A percentile compares a stretch with the other conserved stretches of the same genome.
Conservation (phyloP, 1,140 invertebrate genomes). For the Lepidostoma basale region DNA sequence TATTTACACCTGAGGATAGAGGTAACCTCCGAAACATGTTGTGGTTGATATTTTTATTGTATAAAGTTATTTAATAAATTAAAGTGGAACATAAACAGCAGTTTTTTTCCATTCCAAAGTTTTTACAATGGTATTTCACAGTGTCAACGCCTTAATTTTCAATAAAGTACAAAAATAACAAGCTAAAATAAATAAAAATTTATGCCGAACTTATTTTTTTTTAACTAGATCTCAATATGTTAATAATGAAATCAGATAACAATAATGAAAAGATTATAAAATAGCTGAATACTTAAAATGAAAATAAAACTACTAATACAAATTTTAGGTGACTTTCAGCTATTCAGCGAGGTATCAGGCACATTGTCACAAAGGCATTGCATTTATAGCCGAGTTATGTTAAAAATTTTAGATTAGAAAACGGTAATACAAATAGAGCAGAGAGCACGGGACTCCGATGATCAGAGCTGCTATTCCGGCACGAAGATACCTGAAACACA, state of each 20-base stretch:
- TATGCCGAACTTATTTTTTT: too few relatives aligned
- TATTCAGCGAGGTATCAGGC: background rate
- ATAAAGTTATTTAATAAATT: too few relatives aligned
- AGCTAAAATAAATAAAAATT: too few relatives aligned
- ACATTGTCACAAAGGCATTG: background rate
- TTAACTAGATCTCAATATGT: too few relatives aligned
- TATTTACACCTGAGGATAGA: too few relatives aligned
- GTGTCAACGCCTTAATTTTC: too few relatives aligned
- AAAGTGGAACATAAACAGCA: too few relatives aligned
- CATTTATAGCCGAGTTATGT: background rate
- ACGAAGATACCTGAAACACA: slow-evolving; percentile 24
- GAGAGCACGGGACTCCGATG: slow-evolving; percentile 3
- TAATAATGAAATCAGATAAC: background rate
- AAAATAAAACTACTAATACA: background rate
- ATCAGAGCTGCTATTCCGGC: slow-evolving; percentile 9
- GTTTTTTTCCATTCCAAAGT: too few relatives aligned
- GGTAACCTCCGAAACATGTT: too few relatives aligned
- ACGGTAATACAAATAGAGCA: background rate
- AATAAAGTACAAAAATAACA: too few relatives aligned
- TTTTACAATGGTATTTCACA: too few relatives aligned
- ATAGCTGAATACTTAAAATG: background rate
- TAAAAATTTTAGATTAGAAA: background rate
- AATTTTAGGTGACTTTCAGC: background rate
- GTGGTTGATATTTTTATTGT: too few relatives aligned
- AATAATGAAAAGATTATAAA: background rate